phyloP scores from a whole-genome alignment of 2,797 vertebrate genomes.

The Cirrhinus molitorella region DNA sequence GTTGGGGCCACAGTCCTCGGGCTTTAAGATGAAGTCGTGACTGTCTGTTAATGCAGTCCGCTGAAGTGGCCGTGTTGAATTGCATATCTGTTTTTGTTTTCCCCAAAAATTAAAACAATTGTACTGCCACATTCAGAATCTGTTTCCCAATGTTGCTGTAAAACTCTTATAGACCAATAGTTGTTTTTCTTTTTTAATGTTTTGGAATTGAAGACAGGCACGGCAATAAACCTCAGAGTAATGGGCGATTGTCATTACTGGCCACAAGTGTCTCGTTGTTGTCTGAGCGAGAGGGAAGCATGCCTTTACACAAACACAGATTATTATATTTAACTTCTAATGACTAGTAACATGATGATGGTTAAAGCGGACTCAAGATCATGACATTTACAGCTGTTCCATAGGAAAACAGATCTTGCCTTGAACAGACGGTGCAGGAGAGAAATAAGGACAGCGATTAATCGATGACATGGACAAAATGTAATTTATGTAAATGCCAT shows the following conservation, averaged over 20 bases:
- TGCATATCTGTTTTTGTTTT: constrained; percentile 11
- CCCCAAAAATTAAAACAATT: not conserved
- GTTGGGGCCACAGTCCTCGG: constrained; percentile 4
- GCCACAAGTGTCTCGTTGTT: not conserved
- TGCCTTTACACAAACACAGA: not conserved
- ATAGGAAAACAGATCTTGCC: not conserved
- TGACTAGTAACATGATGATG: constrained; percentile 1
- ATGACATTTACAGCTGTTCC: not conserved
- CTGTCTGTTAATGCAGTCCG: constrained; percentile 9
- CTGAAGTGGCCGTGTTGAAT: not conserved
- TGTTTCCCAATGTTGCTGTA: not conserved
- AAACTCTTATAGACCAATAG: not conserved
- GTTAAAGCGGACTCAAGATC: not conserved
- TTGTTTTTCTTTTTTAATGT: not conserved
- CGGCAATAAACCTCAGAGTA: not conserved
- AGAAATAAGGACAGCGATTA: not conserved
- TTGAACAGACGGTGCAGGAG: not conserved
- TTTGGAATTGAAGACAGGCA: not conserved
- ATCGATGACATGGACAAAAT: constrained; percentile 68
- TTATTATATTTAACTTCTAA: constrained; percentile 23
- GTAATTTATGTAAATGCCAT: constrained; percentile 76
- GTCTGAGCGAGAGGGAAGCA: not conserved
- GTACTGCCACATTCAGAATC: not conserved
- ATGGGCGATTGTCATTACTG: not conserved
- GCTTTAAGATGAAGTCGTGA: constrained; percentile 1